A percentile compares a stretch with the other conserved stretches of the same genome.
These are phyloP conservation scores for Grus americana DNA, from an alignment of 2,113 vertebrate species.

Conservation along the genomic window DNA sequence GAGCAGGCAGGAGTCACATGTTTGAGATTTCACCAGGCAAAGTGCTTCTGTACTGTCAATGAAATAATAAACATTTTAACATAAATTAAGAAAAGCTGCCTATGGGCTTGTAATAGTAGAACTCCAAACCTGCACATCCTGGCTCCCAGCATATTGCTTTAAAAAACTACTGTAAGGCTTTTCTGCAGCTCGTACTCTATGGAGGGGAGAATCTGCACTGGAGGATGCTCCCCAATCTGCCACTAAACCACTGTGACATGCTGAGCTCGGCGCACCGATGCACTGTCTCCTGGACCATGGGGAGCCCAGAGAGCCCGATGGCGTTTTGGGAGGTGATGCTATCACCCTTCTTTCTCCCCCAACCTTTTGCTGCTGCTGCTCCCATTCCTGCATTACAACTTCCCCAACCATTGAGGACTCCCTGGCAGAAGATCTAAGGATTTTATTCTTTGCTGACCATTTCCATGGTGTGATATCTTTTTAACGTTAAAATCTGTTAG, in stretches of 20 bases:
- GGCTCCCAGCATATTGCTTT: neutral
- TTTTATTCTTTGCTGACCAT: neutral
- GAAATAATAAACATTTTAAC: neutral
- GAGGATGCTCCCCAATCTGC: neutral
- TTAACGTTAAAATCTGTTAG: neutral
- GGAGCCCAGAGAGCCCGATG: fast-evolving
- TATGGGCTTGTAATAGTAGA: neutral
- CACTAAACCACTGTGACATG: neutral
- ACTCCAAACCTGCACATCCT: neutral
- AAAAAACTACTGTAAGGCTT: neutral
- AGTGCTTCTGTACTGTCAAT: neutral
- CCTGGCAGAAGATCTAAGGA: neutral
- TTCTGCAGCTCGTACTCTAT: neutral
- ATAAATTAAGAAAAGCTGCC: conserved; percentile 22
- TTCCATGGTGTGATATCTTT: neutral
- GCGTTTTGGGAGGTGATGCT: neutral
- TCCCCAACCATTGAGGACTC: neutral
- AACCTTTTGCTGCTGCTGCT: neutral
- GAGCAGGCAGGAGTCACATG: neutral
- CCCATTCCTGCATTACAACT: neutral
- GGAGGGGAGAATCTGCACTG: neutral
- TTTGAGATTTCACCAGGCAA: conserved; percentile 3
- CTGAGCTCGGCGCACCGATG: neutral
- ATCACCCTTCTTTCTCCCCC: neutral
- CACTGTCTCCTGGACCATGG: neutral